phyloP scores from a whole-genome alignment of 2,888 invertebrate genomes.

The Chydorus sphaericus region DNA sequence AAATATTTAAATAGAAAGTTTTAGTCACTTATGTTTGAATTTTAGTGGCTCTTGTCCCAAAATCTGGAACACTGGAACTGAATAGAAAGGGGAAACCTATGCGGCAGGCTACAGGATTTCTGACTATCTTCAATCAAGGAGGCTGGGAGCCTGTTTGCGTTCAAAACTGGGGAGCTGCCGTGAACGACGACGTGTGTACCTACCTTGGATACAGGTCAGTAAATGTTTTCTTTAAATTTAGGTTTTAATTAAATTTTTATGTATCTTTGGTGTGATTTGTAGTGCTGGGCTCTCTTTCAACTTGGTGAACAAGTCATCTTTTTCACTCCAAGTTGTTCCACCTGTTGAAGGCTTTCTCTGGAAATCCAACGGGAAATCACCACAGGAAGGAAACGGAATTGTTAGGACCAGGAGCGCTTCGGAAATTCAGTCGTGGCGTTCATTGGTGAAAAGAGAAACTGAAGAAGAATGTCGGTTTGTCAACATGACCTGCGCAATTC shows the following conservation, averaged over 20 bases:
- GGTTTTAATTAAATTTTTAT: neutral
- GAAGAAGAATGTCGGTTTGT: neutral
- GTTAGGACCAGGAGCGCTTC: neutral
- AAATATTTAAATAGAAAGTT: no score
- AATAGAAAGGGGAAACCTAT: constrained; percentile 44
- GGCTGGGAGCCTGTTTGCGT: constrained; percentile 52
- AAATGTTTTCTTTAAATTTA: neutral
- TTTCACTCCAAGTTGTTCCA: neutral
- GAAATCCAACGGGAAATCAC: neutral
- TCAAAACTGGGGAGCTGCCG: constrained; percentile 34
- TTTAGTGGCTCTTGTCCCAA: constrained; percentile 25
- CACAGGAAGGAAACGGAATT: neutral
- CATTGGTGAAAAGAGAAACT: neutral
- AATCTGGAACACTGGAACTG: constrained; percentile 39
- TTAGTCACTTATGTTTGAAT: neutral
- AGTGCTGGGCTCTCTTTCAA: neutral
- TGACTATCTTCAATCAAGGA: constrained; percentile 44
- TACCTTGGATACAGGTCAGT: constrained; percentile 49
- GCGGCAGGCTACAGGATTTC: constrained; percentile 42
- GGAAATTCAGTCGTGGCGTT: neutral
- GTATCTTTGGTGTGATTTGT: neutral
- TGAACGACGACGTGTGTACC: constrained; percentile 38
- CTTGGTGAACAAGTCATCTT: neutral
- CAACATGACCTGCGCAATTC: constrained; percentile 1
- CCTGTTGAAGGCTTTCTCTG: neutral